Base-by-base conservation (phyloP, 2,888 invertebrate genomes). In the Euclidia mi region DNA sequence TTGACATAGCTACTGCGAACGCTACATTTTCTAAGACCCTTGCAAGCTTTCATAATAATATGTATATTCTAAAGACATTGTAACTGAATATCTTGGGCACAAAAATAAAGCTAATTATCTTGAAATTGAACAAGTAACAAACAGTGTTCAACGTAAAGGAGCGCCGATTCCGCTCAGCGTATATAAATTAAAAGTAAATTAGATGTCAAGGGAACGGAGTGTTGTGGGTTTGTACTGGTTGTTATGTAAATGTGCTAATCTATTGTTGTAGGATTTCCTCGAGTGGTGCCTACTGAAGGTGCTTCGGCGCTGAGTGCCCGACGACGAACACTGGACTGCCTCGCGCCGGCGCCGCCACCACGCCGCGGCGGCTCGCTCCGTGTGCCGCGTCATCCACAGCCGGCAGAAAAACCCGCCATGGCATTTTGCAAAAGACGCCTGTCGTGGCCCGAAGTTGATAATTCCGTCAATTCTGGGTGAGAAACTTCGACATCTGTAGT, bases 371-470 rank as follows among this genome's bases (percentile, higher is more conserved):
- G n/a, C n/a, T n/a, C n/a, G n/a, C n/a, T n/a, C n/a, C n/a, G n/a
- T n/a, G n/a, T n/a, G n/a, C n/a, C n/a, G n/a, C n/a, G n/a, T n/a
- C n/a, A n/a, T n/a, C n/a, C n/a, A n/a, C n/a, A n/a, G n/a, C n/a
- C n/a, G n/a, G 95, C 95, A 9, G 96, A 96, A 76, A 95, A 96
- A 48, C 96, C 96, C 7, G 95, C 96, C 28, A 95, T 97, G 88
- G 96, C 96, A 42, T 98, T 97, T 84, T 97, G 97, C 88, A 96
- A 96, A 69, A 94, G 98, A 45, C 95, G 97, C 41, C 95, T 96
- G 29, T 97, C 97, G 29, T 98, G 98, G 98, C 98, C 97, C 6
- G 98, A 98, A 89, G 96, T 98, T 56, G 97, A 98, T 88, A 97
- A 96, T 78, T 96, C 97, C 65, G 97, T 97, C 41, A 96, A 97